These are phyloP conservation scores for Oncorhynchus gorbuscha DNA, from an alignment of 2,113 vertebrate species.

Conservation along the genomic window DNA sequence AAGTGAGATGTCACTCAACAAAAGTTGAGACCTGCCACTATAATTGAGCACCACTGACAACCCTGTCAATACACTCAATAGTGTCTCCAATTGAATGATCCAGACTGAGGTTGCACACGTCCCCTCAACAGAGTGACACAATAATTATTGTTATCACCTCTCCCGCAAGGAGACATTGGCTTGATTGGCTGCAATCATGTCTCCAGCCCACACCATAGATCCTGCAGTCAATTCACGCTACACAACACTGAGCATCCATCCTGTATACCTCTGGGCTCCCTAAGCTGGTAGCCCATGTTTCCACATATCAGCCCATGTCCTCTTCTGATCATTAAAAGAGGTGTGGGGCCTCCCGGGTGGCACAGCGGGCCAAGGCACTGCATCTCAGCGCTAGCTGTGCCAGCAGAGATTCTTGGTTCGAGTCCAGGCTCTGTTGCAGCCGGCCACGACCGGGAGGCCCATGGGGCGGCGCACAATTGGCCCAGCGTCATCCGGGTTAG, in stretches of 20 bases:
- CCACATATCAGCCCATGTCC: too few relatives aligned
- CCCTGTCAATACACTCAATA: neutral
- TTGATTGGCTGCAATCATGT: neutral
- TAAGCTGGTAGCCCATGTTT: neutral
- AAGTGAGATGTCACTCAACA: neutral
- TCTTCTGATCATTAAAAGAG: constrained; percentile 33
- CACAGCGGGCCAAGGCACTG: too few relatives aligned
- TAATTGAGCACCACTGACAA: too few relatives aligned
- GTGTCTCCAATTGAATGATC: neutral
- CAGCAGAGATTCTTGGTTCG: too few relatives aligned
- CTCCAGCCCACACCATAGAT: neutral
- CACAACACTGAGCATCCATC: constrained; percentile 23
- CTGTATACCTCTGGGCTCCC: neutral
- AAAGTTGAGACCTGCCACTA: too few relatives aligned
- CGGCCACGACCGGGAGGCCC: too few relatives aligned
- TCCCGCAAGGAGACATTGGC: neutral
- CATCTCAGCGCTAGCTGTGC: too few relatives aligned
- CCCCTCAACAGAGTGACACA: neutral
- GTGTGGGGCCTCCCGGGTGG: neutral
- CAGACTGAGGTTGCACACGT: neutral
- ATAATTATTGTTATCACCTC: neutral
- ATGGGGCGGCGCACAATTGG: too few relatives aligned
- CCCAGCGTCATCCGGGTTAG: too few relatives aligned
- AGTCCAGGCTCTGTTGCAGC: too few relatives aligned
- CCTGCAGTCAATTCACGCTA: neutral